Conservation (phyloP, 2,797 vertebrate genomes). For the Enteromius viviparus region DNA sequence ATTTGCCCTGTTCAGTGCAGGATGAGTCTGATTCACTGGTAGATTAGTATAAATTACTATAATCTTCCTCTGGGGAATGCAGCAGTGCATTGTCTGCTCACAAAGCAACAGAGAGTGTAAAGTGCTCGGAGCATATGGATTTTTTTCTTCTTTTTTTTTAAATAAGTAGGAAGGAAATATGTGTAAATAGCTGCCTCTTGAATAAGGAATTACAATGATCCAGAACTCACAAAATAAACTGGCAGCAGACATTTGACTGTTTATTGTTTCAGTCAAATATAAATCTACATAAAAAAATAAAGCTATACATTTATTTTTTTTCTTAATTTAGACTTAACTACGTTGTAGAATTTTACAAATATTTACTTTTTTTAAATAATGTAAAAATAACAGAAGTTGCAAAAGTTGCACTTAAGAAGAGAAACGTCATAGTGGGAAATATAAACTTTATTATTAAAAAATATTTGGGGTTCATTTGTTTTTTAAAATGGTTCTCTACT, state of each 20-base stretch:
- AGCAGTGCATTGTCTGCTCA: slow-evolving; percentile 32
- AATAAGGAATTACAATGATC: neutral
- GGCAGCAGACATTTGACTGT: neutral
- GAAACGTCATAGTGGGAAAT: neutral
- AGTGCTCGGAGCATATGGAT: slow-evolving; percentile 6
- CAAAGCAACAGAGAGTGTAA: slow-evolving; percentile 23
- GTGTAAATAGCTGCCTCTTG: neutral
- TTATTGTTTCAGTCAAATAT: neutral
- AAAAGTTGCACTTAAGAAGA: neutral
- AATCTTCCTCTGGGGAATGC: slow-evolving; percentile 50
- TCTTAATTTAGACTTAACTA: too few relatives aligned
- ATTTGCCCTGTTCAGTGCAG: slow-evolving; percentile 48
- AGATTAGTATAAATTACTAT: slow-evolving; percentile 58
- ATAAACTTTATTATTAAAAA: neutral
- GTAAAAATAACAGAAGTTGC: neutral
- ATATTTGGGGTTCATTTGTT: too few relatives aligned
- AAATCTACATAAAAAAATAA: too few relatives aligned
- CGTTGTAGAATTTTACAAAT: too few relatives aligned
- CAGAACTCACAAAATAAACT: neutral
- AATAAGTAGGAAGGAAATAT: slow-evolving; percentile 12
- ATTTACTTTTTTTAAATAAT: too few relatives aligned
- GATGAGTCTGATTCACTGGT: slow-evolving; percentile 52
- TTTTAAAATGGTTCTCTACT: neutral
- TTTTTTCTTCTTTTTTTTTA: neutral
- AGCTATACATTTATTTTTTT: too few relatives aligned